A percentile compares a stretch with the other conserved stretches of the same genome.
phyloP scores from a whole-genome alignment of 1,140 invertebrate genomes.

The Glomeris maerens region DNA sequence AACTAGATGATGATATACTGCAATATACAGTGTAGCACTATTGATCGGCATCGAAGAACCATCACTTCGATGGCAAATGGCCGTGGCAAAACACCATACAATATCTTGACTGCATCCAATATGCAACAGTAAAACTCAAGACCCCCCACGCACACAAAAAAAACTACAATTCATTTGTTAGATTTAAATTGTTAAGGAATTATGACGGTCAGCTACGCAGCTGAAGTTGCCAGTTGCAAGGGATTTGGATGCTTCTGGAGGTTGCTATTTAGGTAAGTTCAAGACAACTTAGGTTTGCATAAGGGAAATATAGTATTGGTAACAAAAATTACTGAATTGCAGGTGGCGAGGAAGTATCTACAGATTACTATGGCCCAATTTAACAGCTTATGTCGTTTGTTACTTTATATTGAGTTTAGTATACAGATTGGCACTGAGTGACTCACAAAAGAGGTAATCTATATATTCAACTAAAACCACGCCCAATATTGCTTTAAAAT shows the following conservation, averaged over 20 bases:
- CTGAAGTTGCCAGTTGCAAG: conserved; percentile 29
- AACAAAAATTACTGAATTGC: conserved; percentile 10
- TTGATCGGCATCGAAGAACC: too few species aligned
- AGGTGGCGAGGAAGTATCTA: conserved; percentile 40
- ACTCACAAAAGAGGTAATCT: conserved; percentile 22
- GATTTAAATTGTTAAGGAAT: too few species aligned
- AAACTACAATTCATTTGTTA: too few species aligned
- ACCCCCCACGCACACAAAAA: too few species aligned
- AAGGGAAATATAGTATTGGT: background rate
- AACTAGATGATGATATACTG: too few species aligned
- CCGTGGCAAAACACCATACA: too few species aligned
- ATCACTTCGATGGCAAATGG: too few species aligned
- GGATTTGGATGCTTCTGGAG: conserved; percentile 32
- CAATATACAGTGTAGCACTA: too few species aligned
- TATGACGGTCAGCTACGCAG: conserved; percentile 35
- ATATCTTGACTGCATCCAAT: too few species aligned
- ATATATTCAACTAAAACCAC: background rate
- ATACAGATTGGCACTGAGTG: conserved; percentile 31
- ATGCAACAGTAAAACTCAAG: too few species aligned
- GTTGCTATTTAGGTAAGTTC: conserved; percentile 28
- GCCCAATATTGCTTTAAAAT: background rate
- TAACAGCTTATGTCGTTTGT: conserved; percentile 28
- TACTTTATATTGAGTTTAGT: conserved; percentile 30
- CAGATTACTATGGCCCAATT: conserved; percentile 36
- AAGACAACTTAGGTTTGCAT: background rate